A percentile compares a stretch with the other conserved stretches of the same genome.
These are phyloP conservation scores for Macrocentrus cingulum DNA, from an alignment of 1,140 invertebrate species.

Conservation along the genomic window DNA sequence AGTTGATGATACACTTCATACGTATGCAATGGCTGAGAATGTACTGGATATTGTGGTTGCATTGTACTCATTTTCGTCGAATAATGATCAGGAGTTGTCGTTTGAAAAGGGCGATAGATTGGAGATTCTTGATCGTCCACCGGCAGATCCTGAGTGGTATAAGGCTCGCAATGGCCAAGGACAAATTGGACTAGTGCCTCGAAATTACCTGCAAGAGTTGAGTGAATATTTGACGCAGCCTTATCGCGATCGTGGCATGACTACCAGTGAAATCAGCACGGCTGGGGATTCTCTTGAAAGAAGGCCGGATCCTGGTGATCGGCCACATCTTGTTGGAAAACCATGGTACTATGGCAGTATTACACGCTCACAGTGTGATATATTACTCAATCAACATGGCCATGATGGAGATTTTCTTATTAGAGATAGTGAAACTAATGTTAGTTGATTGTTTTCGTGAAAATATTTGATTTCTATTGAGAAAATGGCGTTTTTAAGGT, in stretches of 20 bases:
- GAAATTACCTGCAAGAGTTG: constrained; percentile 93
- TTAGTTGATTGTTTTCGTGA: constrained; percentile 63
- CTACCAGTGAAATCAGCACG: constrained; percentile 57
- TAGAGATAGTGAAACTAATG: constrained; percentile 97
- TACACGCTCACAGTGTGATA: constrained; percentile 92
- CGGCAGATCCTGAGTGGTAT: constrained; percentile 98
- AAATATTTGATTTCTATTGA: too few species aligned
- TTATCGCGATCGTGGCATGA: constrained; percentile 64
- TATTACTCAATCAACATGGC: constrained; percentile 88
- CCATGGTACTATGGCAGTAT: constrained; percentile 98
- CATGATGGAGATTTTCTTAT: constrained; percentile 98
- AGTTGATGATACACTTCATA: constrained; percentile 80
- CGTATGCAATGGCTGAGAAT: constrained; percentile 90
- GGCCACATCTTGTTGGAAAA: constrained; percentile 75
- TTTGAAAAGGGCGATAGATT: constrained; percentile 95
- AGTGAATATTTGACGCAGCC: constrained; percentile 85
- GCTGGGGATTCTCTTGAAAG: constrained; percentile 56
- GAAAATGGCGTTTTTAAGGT: too few species aligned
- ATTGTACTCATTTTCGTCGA: constrained; percentile 90
- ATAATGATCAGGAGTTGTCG: constrained; percentile 94
- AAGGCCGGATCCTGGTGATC: constrained; percentile 60
- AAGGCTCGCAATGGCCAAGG: constrained; percentile 91
- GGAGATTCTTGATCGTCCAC: constrained; percentile 92
- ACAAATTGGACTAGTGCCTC: constrained; percentile 89
- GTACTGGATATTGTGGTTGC: constrained; percentile 93